These are phyloP conservation scores for Astyanax mexicanus DNA, from an alignment of 2,797 vertebrate genomes.

Conservation along the genomic window DNA sequence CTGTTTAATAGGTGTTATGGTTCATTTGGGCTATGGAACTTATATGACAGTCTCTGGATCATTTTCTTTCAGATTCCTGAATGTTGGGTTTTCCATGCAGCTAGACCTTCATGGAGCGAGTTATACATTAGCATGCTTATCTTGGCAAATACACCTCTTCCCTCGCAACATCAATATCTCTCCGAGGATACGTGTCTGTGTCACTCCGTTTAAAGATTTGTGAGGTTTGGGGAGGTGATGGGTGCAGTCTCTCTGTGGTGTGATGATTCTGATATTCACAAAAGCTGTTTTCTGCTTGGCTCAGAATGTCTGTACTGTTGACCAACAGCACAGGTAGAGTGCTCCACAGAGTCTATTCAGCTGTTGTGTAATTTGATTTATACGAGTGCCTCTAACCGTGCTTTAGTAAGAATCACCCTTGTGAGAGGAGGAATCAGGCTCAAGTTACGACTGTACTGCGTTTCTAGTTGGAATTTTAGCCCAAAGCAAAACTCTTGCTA, in stretches of 20 bases:
- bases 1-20: too few species aligned
- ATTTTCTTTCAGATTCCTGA: not conserved
- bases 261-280: not conserved
- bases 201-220: not conserved
- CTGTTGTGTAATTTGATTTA: conserved; percentile 19
- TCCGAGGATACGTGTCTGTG: not conserved
- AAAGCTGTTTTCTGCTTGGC: not conserved
- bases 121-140: conserved; percentile 20
- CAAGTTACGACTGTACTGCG: not conserved
- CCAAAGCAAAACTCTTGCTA: conserved; percentile 21
- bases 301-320: not conserved
- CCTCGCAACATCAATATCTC: conserved; percentile 8
- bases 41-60: conserved; percentile 4
- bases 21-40: conserved; percentile 4
- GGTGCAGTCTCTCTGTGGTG: not conserved
- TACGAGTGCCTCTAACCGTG: conserved; percentile 7
- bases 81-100: not conserved
- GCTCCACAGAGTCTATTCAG: not conserved
- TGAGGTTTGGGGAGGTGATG: not conserved
- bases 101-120: not conserved
- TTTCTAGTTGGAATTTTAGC: conserved; percentile 35
- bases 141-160: not conserved
- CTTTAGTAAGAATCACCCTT: conserved; percentile 21
- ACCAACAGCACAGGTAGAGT: not conserved
- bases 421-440: conserved; percentile 13